A percentile compares a stretch with the other conserved stretches of the same genome.
Evolutionary conservation across 2,797 vertebrate genomes (phyloP).

Genomic region (Lophius americanus): DNA sequence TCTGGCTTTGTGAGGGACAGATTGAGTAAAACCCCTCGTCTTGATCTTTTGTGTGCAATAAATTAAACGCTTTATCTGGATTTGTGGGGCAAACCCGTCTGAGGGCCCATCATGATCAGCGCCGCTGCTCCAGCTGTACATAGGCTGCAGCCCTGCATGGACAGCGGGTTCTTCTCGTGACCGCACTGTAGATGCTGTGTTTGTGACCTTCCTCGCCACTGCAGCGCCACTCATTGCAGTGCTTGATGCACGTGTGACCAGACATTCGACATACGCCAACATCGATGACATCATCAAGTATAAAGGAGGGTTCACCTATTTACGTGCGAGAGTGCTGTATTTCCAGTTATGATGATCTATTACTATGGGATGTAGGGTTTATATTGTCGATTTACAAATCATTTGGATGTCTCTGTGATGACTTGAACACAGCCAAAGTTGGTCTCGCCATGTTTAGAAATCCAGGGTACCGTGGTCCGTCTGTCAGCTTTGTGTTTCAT

Average conservation of each 20-base stretch:
- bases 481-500: slow-evolving; percentile 25
- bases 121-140: slow-evolving; percentile 67
- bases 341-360: slow-evolving; percentile 51
- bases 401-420: slow-evolving; percentile 30
- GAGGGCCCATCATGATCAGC: slow-evolving; percentile 24
- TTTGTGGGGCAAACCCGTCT: slow-evolving; percentile 19
- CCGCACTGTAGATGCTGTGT: slow-evolving; percentile 62
- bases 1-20: not conserved
- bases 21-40: slow-evolving; percentile 26
- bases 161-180: slow-evolving; percentile 48
- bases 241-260: slow-evolving; percentile 36
- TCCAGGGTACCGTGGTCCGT: slow-evolving; percentile 31
- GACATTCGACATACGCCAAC: slow-evolving; percentile 24
- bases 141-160: slow-evolving; percentile 54
- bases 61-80: slow-evolving; percentile 40
- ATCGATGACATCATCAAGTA: slow-evolving; percentile 9
- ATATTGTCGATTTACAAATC: slow-evolving; percentile 48
- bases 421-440: slow-evolving; percentile 40
- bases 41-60: slow-evolving; percentile 63
- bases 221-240: slow-evolving; percentile 58
- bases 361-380: slow-evolving; percentile 41
- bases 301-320: slow-evolving; percentile 30
- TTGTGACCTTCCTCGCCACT: slow-evolving; percentile 63
- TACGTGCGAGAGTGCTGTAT: slow-evolving; percentile 43
- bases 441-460: slow-evolving; percentile 43